These are phyloP conservation scores for Pterostichus niger DNA, from an alignment of 2,888 invertebrate species.

Conservation along the genomic window DNA sequence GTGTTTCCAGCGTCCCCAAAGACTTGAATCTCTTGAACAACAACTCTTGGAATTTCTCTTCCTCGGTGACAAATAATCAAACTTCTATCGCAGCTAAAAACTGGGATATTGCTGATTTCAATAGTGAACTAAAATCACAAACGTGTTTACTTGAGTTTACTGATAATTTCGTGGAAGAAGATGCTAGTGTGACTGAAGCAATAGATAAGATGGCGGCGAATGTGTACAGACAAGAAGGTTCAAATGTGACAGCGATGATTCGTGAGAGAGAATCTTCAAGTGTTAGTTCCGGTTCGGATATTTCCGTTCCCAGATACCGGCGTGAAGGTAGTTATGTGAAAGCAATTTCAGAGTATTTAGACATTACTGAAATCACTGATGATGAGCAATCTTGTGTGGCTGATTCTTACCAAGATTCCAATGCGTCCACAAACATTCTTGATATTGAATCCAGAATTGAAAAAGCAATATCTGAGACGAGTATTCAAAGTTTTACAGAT, in stretches of 20 bases:
- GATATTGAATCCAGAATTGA: conserved; percentile 75
- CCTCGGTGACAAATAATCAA: conserved; percentile 68
- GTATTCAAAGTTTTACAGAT: conserved; percentile 73
- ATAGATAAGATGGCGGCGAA: conserved; percentile 48
- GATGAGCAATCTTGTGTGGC: conserved; percentile 76
- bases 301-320: conserved; percentile 65
- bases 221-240: conserved; percentile 49
- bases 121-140: conserved; percentile 54
- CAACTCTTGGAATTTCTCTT: conserved; percentile 69
- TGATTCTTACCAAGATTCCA: conserved; percentile 77
- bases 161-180: conserved; percentile 52
- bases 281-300: conserved; percentile 69
- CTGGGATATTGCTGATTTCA: conserved; percentile 75
- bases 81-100: conserved; percentile 76
- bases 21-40: conserved; percentile 82
- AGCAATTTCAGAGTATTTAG: conserved; percentile 73
- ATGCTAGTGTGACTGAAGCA: conserved; percentile 2
- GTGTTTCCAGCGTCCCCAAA: conserved; percentile 82
- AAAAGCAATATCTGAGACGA: conserved; percentile 75
- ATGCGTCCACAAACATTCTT: conserved; percentile 74
- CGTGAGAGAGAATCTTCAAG: conserved; percentile 69
- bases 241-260: conserved; percentile 45
- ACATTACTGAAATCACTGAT: conserved; percentile 75
- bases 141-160: conserved; percentile 37
- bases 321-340: conserved; percentile 76